Evolutionary conservation across 2,113 vertebrate genomes (phyloP).

Genomic region (Diphyllodes magnificus): DNA sequence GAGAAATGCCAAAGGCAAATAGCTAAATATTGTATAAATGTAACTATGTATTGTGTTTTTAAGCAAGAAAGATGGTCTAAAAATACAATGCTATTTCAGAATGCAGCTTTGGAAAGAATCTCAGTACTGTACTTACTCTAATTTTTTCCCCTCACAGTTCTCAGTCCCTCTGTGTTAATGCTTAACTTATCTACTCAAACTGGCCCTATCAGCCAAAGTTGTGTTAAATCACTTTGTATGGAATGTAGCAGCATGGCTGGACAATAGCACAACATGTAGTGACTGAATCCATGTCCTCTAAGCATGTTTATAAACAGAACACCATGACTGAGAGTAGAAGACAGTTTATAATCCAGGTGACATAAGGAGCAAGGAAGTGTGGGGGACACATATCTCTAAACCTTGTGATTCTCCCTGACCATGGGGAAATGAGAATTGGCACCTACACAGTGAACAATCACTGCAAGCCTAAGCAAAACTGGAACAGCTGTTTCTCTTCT

Average conservation of each 20-base stretch:
- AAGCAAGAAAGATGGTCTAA: slow-evolving; percentile 26
- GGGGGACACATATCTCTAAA: neutral
- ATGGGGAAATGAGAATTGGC: neutral
- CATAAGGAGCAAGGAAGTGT: neutral
- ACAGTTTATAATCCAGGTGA: neutral
- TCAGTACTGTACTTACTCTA: neutral
- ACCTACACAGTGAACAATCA: neutral
- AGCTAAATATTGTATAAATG: neutral
- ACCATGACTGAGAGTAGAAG: neutral
- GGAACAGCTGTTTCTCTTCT: slow-evolving; percentile 44
- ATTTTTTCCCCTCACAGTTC: neutral
- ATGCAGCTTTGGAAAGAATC: slow-evolving; percentile 50
- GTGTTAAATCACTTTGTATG: slow-evolving; percentile 43
- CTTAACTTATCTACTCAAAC: slow-evolving; percentile 35
- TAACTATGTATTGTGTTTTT: neutral
- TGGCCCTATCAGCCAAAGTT: slow-evolving; percentile 8
- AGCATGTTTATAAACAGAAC: neutral
- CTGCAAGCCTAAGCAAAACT: slow-evolving; percentile 9
- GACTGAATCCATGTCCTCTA: neutral
- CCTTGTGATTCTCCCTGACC: fast-evolving
- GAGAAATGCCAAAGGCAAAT: neutral
- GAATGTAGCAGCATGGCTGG: neutral
- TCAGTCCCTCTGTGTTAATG: neutral
- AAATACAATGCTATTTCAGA: slow-evolving; percentile 46
- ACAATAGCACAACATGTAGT: neutral